These are phyloP conservation scores for Rallus limicola DNA, from an alignment of 2,113 vertebrate species.

Conservation along the genomic window DNA sequence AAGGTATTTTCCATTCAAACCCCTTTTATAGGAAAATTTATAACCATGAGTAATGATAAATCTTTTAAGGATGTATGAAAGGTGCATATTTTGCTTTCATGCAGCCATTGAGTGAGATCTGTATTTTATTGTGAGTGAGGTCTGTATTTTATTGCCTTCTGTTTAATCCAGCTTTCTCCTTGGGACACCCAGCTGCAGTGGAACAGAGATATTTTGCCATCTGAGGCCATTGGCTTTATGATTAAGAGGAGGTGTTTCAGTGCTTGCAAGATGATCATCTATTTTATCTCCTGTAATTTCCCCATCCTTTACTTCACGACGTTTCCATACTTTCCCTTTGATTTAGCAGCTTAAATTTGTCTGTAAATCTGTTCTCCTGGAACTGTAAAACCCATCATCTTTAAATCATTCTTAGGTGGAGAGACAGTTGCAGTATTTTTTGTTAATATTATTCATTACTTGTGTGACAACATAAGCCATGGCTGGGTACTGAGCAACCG, in stretches of 20 bases:
- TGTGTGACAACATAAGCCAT: not conserved
- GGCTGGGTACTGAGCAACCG: not conserved
- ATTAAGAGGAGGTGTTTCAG: not conserved
- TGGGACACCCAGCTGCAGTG: not conserved
- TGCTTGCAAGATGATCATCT: not conserved
- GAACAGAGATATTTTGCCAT: not conserved
- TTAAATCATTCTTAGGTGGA: not conserved
- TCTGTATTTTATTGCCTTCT: not conserved
- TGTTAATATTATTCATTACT: conserved; percentile 1
- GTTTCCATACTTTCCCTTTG: not conserved
- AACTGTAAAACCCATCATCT: not conserved
- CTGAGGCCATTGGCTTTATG: not conserved
- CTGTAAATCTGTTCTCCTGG: not conserved
- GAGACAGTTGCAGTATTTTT: not conserved
- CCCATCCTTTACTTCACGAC: not conserved
- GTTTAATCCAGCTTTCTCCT: not conserved
- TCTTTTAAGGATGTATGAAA: not conserved
- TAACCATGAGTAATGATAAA: not conserved
- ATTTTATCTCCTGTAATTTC: conserved; percentile 20
- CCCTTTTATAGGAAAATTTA: not conserved
- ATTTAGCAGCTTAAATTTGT: conserved; percentile 5
- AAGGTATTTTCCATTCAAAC: not conserved
- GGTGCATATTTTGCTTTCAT: not conserved
- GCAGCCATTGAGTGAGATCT: not conserved
- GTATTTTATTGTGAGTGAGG: not conserved